A percentile compares a stretch with the other conserved stretches of the same genome.
These are phyloP conservation scores for Corvus cornix DNA, from an alignment of 2,113 vertebrate genomes.

Conservation along the genomic window DNA sequence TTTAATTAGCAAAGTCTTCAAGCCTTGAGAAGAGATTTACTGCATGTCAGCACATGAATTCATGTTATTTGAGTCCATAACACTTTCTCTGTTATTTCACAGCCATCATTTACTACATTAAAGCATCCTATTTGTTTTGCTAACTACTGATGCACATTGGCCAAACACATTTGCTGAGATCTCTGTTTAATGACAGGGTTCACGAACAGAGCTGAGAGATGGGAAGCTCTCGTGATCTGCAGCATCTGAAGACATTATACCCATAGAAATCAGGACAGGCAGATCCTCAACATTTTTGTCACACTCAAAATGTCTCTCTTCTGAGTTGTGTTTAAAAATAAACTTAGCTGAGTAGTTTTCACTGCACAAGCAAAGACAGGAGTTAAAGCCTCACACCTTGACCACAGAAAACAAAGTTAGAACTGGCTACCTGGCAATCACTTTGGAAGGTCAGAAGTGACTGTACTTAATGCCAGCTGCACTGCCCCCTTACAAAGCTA, in stretches of 20 bases:
- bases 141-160: not conserved
- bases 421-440: not conserved
- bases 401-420: not conserved
- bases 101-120: not conserved
- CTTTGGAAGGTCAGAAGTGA: not conserved
- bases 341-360: not conserved
- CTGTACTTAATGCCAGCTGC: not conserved
- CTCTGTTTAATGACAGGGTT: not conserved
- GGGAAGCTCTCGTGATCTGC: not conserved
- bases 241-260: not conserved
- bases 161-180: not conserved
- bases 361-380: not conserved
- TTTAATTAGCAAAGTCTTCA: constrained; percentile 25
- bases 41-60: not conserved
- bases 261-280: not conserved
- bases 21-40: constrained; percentile 14
- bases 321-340: not conserved
- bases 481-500: not conserved
- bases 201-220: not conserved
- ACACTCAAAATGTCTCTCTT: not conserved
- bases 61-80: not conserved
- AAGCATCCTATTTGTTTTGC: not conserved
- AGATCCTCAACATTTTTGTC: not conserved
- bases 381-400: not conserved
- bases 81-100: not conserved